phyloP scores from a whole-genome alignment of 2,888 invertebrate genomes.

The Gryllus longicercus region DNA sequence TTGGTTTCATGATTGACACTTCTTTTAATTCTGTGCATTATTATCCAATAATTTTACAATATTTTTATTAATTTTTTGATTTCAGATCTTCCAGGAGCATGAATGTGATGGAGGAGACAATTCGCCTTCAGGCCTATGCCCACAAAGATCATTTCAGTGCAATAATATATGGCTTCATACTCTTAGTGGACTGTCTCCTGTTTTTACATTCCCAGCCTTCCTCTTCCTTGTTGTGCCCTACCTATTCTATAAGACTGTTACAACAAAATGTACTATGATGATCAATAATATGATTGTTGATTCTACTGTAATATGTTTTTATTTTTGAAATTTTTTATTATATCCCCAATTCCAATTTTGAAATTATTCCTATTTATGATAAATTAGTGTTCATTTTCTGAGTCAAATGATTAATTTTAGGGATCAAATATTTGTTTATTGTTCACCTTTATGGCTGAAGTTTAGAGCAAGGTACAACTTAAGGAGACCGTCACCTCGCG shows the following conservation, averaged over 20 bases:
- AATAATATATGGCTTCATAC: slow-evolving; percentile 33
- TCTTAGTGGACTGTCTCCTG: slow-evolving; percentile 24
- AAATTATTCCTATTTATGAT: too few species aligned
- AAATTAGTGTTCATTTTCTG: too few species aligned
- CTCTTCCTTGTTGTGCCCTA: slow-evolving; percentile 8
- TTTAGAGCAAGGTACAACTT: too few species aligned
- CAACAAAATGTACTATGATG: slow-evolving; percentile 10
- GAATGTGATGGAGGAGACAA: slow-evolving; percentile 31
- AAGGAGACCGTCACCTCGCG: too few species aligned
- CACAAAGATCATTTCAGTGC: slow-evolving; percentile 33
- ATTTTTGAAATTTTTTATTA: not conserved
- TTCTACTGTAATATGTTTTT: not conserved
- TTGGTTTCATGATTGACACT: not conserved
- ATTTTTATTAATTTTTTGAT: slow-evolving; percentile 20
- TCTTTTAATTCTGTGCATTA: not conserved
- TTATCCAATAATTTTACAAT: not conserved
- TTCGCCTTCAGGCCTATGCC: slow-evolving; percentile 22
- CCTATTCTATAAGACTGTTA: slow-evolving; percentile 17
- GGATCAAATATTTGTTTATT: too few species aligned
- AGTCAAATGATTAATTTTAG: too few species aligned
- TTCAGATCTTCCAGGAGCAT: slow-evolving; percentile 35
- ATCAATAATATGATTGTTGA: slow-evolving; percentile 17
- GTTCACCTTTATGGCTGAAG: too few species aligned
- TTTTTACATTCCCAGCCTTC: slow-evolving; percentile 5
- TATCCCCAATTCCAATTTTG: too few species aligned